Conservation (phyloP, 2,888 invertebrate genomes). For the Nesidiocoris tenuis region DNA sequence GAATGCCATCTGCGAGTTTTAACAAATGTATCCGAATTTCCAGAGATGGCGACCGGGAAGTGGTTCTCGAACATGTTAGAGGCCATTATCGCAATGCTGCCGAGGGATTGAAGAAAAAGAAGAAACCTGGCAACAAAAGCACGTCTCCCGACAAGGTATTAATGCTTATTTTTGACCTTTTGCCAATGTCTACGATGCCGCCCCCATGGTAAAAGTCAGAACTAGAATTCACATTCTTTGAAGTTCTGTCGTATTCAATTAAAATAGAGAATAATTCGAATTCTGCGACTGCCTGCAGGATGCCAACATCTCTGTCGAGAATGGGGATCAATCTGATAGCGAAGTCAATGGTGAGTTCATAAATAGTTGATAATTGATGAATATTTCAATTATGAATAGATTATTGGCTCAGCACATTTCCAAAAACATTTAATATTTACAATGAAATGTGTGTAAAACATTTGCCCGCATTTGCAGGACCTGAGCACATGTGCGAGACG, state of each 20-base stretch:
- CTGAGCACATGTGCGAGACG: slow-evolving; percentile 48
- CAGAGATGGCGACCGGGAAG: slow-evolving; percentile 66
- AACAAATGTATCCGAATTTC: too few species aligned
- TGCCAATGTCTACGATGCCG: too few species aligned
- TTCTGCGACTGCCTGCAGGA: background rate
- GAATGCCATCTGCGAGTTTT: too few species aligned
- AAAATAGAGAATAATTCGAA: background rate
- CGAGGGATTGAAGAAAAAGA: slow-evolving; percentile 29
- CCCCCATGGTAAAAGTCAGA: too few species aligned
- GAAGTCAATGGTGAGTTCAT: background rate
- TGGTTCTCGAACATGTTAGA: slow-evolving; percentile 67
- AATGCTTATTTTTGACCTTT: background rate
- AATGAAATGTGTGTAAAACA: too few species aligned
- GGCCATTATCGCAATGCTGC: slow-evolving; percentile 58
- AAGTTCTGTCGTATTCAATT: too few species aligned
- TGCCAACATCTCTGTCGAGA: background rate
- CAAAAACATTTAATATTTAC: too few species aligned
- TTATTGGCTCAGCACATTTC: too few species aligned
- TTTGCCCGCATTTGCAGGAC: slow-evolving; percentile 47
- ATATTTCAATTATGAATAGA: too few species aligned
- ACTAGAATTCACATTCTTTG: too few species aligned
- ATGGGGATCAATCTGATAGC: background rate
- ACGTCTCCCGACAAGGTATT: slow-evolving; percentile 4
- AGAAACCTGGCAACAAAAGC: slow-evolving; percentile 5
- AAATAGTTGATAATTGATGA: too few species aligned